Evolutionary conservation across 2,888 invertebrate genomes (phyloP), one percentile per base, ranked within the genome.

Genomic region (Phanerotoma sp.): DNA sequence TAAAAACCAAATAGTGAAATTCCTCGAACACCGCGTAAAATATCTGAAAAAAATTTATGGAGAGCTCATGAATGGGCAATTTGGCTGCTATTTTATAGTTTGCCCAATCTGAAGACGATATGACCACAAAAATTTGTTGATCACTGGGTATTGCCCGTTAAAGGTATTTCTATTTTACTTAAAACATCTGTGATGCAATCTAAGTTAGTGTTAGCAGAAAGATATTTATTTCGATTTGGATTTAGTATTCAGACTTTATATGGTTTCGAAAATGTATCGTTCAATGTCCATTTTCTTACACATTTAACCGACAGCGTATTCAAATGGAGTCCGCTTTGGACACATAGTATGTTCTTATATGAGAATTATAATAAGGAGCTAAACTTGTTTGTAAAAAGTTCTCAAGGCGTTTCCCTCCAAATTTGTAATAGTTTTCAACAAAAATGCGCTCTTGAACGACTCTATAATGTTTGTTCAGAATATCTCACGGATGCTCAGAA

Each of bases 61-160:
- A 58, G 55, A 46, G 58, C 52, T 9, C 55, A 58, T n/a, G 55
- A 55, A 25, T 55, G 51, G 46, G 47, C 41, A 16, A 49, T 52
- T 33, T 55, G 52, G 47, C 10, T 58, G 5, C 30, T 49, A 11
- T 58, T 58, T 32, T 58, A 58, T 40, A 58, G 54, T 28, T 18
- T 57, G 20, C 57, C 53, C 1, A 46, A 18, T 35, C 15, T 57
- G 22, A 25, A 30, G 13, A 5, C 33, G 3, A 20, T 32, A 38
- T 54, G 46, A 30, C 40, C 46, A n/a, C 40, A 18, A 9, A 51
- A 46, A 45, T 47, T 33, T 32, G 1, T 50, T 11, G 6, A 30
- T 6, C 50, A 50, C 21, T 54, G 50, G 50, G 16, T 38, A 28
- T 48, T 54, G 30, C 15, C 50, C 2, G 50, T 54, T 44, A 11